Evolutionary conservation across 2,888 invertebrate genomes (phyloP).

Genomic region (Xylota sylvarum): DNA sequence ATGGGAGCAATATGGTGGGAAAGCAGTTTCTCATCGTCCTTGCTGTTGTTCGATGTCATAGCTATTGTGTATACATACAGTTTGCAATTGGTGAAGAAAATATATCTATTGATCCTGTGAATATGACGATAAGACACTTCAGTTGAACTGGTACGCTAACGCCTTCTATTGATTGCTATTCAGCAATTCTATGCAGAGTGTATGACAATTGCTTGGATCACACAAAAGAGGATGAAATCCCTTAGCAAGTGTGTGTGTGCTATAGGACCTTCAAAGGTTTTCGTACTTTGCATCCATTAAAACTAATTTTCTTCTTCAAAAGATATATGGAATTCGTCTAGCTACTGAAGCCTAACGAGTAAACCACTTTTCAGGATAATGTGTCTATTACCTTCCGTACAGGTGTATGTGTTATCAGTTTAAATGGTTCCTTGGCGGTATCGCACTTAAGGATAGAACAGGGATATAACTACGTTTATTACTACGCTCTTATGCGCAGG

Average conservation of each 20-base stretch:
- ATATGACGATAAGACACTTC: slow-evolving; percentile 42
- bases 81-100: slow-evolving; percentile 6
- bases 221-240: slow-evolving; percentile 4
- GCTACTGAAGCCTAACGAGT: slow-evolving; percentile 29
- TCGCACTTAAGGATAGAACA: slow-evolving; percentile 21
- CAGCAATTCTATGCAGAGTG: slow-evolving; percentile 15
- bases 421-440: slow-evolving; percentile 61
- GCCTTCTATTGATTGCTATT: slow-evolving; percentile 36
- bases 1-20: neutral
- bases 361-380: slow-evolving; percentile 30
- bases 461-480: slow-evolving; percentile 40
- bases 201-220: neutral
- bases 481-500: neutral
- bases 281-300: slow-evolving; percentile 35
- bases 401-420: slow-evolving; percentile 43
- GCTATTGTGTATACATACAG: neutral
- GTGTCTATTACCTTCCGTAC: slow-evolving; percentile 40
- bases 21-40: slow-evolving; percentile 1
- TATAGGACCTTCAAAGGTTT: neutral
- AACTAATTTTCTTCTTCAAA: slow-evolving; percentile 43
- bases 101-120: slow-evolving; percentile 11
- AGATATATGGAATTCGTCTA: slow-evolving; percentile 1
- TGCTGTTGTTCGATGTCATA: slow-evolving; percentile 10
- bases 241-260: neutral
- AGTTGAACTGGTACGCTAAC: slow-evolving; percentile 23